Evolutionary conservation across 2,888 invertebrate species (phyloP), one percentile per base, ranked within the genome.

Genomic region (Strigamia maritima): DNA sequence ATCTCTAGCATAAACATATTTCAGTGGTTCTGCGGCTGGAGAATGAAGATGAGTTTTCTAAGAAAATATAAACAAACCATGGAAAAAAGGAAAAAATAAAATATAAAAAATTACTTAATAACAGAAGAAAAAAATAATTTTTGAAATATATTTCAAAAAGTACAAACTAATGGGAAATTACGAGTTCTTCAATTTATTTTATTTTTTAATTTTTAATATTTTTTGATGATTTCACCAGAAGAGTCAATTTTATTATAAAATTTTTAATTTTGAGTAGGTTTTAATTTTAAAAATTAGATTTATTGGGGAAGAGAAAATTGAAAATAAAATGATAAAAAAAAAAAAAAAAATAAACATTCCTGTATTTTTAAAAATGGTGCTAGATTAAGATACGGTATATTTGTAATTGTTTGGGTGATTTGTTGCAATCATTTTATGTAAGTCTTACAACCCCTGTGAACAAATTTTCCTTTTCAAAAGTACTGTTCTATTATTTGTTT

Each of bases 321-420:
- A 60, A 60, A 26, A 1, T 28, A 70, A 16, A 6, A 49, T 19
- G 19, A 4, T 28, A 28, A 24, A 24, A 26, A 65, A 14, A 65
- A 26, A 10, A 70, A 70, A 10, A 0, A 70, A 70, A 70, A 70
- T 28, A 1, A 14, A 26, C 70, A 70, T 70, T 70, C 70, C 70
- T 70, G 70, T 70, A 70, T 70, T 70, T 70, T 70, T 24, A 70
- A 70, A 70, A 70, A 70, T 70, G 70, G 70, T 70, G 70, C 70
- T 70, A 70, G 70, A 26, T 70, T 65, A 19, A 24, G 60, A 65
- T 44, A 16, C 1, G 60, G 60, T 65, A 65, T 65, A 65, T 65
- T 65, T 70, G 70, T 70, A 70, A 70, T 26, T 70, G 16, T 19
- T 70, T 10, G 26, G 70, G 24, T 35, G 6, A 35, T 70, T 28